Evolutionary conservation across 2,113 vertebrate genomes (phyloP), one percentile per base, ranked within the genome.

Genomic region (Mirounga angustirostris): DNA sequence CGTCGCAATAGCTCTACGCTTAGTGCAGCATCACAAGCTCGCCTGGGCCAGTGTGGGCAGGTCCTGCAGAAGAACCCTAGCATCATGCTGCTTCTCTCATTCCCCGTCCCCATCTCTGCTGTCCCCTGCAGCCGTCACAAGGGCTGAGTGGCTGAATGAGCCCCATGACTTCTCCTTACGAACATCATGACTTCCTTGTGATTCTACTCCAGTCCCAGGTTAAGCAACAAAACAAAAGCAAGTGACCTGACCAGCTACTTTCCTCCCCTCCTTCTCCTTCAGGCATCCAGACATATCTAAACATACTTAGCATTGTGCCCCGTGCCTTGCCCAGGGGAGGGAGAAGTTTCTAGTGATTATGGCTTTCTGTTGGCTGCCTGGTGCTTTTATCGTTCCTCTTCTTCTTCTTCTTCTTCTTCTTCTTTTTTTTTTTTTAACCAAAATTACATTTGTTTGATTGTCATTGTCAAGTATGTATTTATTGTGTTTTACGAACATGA

Each of bases 401-500:
- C 79, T 95, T 36, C 22, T 14, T 15, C 52, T 14, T 15, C 52
- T 14, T 15, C 52, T 13, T 13, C 52, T 12, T 14, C 52, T 13
- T 54, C 92, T 98, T 73, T 1, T 94, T 82, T 95, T 97, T 96
- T 98, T 98, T 58, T 81, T 97, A 97, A 95, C 93, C 97, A 97
- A 97, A 97, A 93, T 95, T 54, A 97, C 93, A 97, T 99, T 98
- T 96, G 88, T 98, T 98, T 98, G 97, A 97, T 98, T 99, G 98
- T 99, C 97, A 89, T 97, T 98, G 97, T 98, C 98, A 87, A 98
- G 97, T 98, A 98, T 98, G 93, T 99, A 99, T 99, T 99, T 99
- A 99, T 99, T 99, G 98, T 98, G 98, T 98, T 99, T 98, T 98
- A 98, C 98, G 98, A 98, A 98, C 98, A 98, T 98, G 98, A 98